These are phyloP conservation scores for Condylura cristata DNA, from an alignment of 2,113 vertebrate genomes.

Conservation along the genomic window DNA sequence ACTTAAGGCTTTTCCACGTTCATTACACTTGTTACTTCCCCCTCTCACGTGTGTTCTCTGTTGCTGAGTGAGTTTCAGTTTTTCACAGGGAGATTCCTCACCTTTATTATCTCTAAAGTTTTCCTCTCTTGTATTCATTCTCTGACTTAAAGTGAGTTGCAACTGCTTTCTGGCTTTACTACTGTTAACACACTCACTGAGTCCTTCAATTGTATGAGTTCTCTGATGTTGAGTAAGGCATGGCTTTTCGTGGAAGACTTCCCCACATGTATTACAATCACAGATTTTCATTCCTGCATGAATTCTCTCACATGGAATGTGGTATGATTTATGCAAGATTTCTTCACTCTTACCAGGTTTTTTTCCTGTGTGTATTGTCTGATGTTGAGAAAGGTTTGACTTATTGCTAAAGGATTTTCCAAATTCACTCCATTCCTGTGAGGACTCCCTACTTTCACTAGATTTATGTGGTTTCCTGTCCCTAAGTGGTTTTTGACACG, in stretches of 20 bases:
- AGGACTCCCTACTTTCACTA: neutral
- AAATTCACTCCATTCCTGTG: neutral
- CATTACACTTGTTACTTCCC: neutral
- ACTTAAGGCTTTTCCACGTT: neutral
- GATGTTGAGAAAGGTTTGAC: slow-evolving; percentile 51
- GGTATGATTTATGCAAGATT: slow-evolving; percentile 69
- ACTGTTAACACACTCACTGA: neutral
- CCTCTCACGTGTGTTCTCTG: slow-evolving; percentile 37
- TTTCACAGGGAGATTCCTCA: slow-evolving; percentile 87
- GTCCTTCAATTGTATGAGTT: slow-evolving; percentile 78
- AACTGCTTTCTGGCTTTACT: slow-evolving; percentile 72
- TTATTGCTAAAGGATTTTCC: slow-evolving; percentile 56
- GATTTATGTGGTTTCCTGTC: neutral
- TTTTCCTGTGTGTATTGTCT: neutral
- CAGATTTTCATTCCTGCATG: slow-evolving; percentile 84
- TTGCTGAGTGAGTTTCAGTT: slow-evolving; percentile 85
- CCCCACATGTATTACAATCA: slow-evolving; percentile 82
- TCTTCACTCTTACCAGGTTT: slow-evolving; percentile 45
- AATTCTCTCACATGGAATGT: slow-evolving; percentile 74
- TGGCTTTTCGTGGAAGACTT: slow-evolving; percentile 85
- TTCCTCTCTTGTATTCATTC: slow-evolving; percentile 47
- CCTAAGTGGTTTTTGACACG: neutral
- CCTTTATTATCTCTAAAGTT: slow-evolving; percentile 67
- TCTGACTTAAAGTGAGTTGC: slow-evolving; percentile 50
- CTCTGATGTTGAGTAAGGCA: slow-evolving; percentile 83